Conservation (phyloP, 2,888 invertebrate species). For the Drosophila ustulata region DNA sequence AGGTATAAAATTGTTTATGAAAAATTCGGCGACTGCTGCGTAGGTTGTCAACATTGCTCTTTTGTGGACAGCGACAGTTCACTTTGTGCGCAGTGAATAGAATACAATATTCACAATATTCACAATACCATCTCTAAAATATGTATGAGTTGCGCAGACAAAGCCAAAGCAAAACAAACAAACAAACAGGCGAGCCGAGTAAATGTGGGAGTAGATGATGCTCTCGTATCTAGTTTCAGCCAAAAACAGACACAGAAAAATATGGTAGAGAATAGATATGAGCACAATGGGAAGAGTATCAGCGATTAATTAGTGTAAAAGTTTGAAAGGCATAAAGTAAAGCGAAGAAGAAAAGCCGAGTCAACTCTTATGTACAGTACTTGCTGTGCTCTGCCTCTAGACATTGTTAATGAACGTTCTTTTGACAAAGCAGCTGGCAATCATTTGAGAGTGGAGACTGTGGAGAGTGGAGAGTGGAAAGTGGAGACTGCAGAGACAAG, state of each 20-base stretch:
- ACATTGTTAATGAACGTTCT: conserved; percentile 10
- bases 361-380: background rate
- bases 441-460: conserved; percentile 17
- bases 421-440: conserved; percentile 41
- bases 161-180: conserved; percentile 2
- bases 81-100: conserved; percentile 18
- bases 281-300: conserved; percentile 1
- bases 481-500: conserved; percentile 9
- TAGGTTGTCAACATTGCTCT: conserved; percentile 2
- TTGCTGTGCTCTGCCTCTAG: background rate
- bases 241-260: background rate
- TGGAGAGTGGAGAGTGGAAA: background rate
- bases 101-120: conserved; percentile 27
- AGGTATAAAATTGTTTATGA: conserved; percentile 9
- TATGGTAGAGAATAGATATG: background rate
- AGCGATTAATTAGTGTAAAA: conserved; percentile 12
- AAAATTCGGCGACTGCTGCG: background rate
- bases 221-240: conserved; percentile 9
- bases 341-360: background rate
- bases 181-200: background rate
- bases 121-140: conserved; percentile 26
- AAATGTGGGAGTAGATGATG: conserved; percentile 1
- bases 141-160: conserved; percentile 18
- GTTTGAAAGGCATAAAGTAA: background rate
- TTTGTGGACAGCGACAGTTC: conserved; percentile 21